These are phyloP conservation scores for Myotis daubentonii DNA, from an alignment of 2,797 vertebrate species.

Conservation along the genomic window DNA sequence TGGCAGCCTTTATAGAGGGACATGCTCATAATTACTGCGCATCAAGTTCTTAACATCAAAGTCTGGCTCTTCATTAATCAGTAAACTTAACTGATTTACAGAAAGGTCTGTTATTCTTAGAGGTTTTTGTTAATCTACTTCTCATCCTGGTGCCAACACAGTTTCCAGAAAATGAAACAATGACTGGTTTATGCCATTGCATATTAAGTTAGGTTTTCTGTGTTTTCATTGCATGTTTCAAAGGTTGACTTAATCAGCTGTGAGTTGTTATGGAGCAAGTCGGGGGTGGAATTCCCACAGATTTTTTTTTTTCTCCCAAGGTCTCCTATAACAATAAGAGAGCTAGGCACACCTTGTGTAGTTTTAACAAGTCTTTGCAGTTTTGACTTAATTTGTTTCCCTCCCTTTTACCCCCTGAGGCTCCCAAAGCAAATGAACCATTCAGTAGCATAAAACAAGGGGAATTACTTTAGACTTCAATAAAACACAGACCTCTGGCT, in stretches of 20 bases:
- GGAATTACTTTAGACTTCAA: conserved; percentile 82
- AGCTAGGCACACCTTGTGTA: conserved; percentile 69
- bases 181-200: conserved; percentile 24
- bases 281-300: conserved; percentile 41
- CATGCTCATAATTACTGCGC: conserved; percentile 70
- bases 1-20: conserved; percentile 67
- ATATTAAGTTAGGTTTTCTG: conserved; percentile 36
- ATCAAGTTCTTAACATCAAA: conserved; percentile 79
- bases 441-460: conserved; percentile 80
- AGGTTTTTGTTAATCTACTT: not conserved
- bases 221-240: conserved; percentile 64
- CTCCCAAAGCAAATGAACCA: conserved; percentile 82
- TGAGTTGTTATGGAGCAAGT: conserved; percentile 62
- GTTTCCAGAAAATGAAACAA: conserved; percentile 64
- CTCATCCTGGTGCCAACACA: conserved; percentile 48
- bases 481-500: conserved; percentile 79
- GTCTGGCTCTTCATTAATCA: conserved; percentile 74
- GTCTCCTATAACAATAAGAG: conserved; percentile 66
- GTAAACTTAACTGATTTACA: conserved; percentile 71
- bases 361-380: conserved; percentile 78
- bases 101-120: not conserved
- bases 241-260: conserved; percentile 62
- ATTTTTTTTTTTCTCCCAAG: not conserved
- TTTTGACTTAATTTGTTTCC: conserved; percentile 82
- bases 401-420: conserved; percentile 66